Percentiles rank a stretch among this genome's conserved stretches.
Evolutionary conservation across 2,888 invertebrate genomes (phyloP).

Genomic region (Eupithecia insigniata): DNA sequence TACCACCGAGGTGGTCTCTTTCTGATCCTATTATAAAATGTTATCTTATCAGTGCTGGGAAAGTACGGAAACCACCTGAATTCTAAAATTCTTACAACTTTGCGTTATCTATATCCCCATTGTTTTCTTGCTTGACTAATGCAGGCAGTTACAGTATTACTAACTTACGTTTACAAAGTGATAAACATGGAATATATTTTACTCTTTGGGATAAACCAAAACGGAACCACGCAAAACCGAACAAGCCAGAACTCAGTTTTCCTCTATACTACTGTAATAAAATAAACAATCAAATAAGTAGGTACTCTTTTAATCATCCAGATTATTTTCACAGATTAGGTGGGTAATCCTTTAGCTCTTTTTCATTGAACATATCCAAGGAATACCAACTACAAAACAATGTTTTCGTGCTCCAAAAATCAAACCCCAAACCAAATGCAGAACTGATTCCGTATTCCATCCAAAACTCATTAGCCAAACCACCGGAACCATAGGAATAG

Average conservation of each 20-base stretch:
- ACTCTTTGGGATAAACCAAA: background rate
- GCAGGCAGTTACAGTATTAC: background rate
- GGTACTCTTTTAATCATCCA: background rate
- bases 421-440: slow-evolving; percentile 13
- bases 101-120: background rate
- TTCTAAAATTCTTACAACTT: background rate
- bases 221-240: background rate
- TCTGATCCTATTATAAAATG: background rate
- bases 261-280: background rate
- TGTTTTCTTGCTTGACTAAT: background rate
- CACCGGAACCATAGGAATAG: slow-evolving; percentile 16
- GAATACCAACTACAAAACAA: background rate
- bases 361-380: background rate
- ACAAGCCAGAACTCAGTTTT: background rate
- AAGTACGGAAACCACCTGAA: background rate
- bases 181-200: too few relatives aligned
- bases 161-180: background rate
- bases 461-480: slow-evolving; percentile 33
- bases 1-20: background rate
- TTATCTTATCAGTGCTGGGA: background rate
- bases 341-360: background rate
- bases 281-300: background rate
- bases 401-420: background rate
- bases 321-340: background rate
- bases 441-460: slow-evolving; percentile 24